Evolutionary conservation across 2,888 invertebrate species (phyloP).

Genomic region (Elysia crispata): DNA sequence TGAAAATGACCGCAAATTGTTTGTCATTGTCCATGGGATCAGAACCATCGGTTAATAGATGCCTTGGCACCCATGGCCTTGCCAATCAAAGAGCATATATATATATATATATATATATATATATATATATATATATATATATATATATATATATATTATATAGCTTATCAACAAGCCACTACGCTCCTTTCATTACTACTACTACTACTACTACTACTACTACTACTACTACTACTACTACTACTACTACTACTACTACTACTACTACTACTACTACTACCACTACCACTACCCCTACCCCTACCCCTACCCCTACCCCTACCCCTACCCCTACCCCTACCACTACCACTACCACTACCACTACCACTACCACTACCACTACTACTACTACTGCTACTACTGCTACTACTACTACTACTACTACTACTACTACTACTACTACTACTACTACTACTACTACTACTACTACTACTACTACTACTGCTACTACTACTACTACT

Average conservation of each 20-base stretch:
- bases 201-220: slow-evolving; percentile 21
- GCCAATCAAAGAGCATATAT: too few relatives aligned
- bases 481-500: slow-evolving; percentile 12
- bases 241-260: slow-evolving; percentile 24
- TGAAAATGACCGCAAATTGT: too few relatives aligned
- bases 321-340: slow-evolving; percentile 6
- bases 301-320: slow-evolving; percentile 17
- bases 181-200: too few relatives aligned
- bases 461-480: slow-evolving; percentile 18
- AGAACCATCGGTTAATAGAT: too few relatives aligned
- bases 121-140: slow-evolving; percentile 9
- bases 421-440: slow-evolving; percentile 21
- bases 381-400: slow-evolving; percentile 19
- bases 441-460: slow-evolving; percentile 24
- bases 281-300: too few relatives aligned
- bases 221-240: slow-evolving; percentile 24
- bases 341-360: slow-evolving; percentile 15
- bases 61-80: too few relatives aligned
- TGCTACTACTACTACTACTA: slow-evolving; percentile 16
- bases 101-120: slow-evolving; percentile 9
- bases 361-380: slow-evolving; percentile 10
- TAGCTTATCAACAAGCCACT: background rate
- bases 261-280: slow-evolving; percentile 17
- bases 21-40: too few relatives aligned
- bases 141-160: background rate